Evolutionary conservation across 2,113 vertebrate genomes (phyloP).

Genomic region (Xerus inauris): DNA sequence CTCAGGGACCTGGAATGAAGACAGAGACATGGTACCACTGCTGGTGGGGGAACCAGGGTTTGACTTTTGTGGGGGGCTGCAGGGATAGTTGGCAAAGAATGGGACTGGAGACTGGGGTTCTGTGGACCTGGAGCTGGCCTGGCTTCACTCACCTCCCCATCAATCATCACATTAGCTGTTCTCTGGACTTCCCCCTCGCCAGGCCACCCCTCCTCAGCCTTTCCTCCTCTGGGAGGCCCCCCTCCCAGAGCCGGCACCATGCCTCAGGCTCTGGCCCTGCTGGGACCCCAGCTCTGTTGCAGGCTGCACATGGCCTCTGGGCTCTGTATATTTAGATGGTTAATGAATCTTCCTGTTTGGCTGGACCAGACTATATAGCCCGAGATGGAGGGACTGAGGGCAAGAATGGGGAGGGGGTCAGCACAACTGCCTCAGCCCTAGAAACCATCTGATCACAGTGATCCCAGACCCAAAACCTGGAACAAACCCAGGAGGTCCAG

Average conservation of each 20-base stretch:
- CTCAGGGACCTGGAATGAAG: conserved; percentile 51
- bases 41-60: neutral
- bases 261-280: conserved; percentile 1
- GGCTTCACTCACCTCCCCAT: conserved; percentile 82
- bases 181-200: conserved; percentile 29
- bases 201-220: conserved; percentile 62
- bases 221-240: too few species aligned
- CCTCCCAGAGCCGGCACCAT: accelerated
- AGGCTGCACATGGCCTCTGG: conserved; percentile 77
- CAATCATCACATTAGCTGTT: conserved; percentile 81
- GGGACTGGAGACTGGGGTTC: conserved; percentile 6
- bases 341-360: conserved; percentile 89
- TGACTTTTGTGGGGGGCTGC: neutral
- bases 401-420: conserved; percentile 9
- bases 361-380: conserved; percentile 79
- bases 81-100: conserved; percentile 8
- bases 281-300: conserved; percentile 54
- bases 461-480: neutral
- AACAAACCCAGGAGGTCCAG: neutral
- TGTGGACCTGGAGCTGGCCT: conserved; percentile 55
- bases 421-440: neutral
- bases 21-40: neutral
- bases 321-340: conserved; percentile 86
- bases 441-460: neutral
- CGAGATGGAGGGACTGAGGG: conserved; percentile 24